A percentile compares a stretch with the other conserved stretches of the same genome.
Conservation (phyloP, 2,113 vertebrate genomes). For the Varanus salvator region DNA sequence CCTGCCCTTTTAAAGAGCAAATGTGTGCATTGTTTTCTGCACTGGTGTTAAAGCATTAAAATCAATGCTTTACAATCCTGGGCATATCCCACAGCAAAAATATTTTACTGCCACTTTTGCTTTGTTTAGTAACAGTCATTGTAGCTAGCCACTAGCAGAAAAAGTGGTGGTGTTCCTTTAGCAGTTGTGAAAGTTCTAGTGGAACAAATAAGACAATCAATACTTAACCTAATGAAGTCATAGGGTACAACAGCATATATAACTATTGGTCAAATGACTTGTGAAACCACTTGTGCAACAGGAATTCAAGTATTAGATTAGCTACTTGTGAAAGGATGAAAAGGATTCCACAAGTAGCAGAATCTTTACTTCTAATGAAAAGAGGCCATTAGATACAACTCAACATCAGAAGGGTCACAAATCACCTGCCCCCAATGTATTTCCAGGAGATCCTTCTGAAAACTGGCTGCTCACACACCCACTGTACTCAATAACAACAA, state of each 20-base stretch:
- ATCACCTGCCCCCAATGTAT: slow-evolving; percentile 38
- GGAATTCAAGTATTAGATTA: not conserved
- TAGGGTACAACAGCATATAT: not conserved
- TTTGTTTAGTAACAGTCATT: slow-evolving; percentile 75
- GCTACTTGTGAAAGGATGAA: not conserved
- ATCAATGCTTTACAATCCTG: slow-evolving; percentile 64
- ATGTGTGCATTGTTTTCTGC: slow-evolving; percentile 31
- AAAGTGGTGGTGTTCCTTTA: not conserved
- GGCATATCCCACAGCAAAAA: slow-evolving; percentile 69
- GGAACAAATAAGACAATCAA: not conserved
- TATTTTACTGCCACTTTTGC: slow-evolving; percentile 70
- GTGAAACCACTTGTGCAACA: not conserved
- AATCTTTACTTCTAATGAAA: not conserved
- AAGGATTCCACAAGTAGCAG: not conserved
- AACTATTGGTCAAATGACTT: not conserved
- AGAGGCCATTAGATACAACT: not conserved
- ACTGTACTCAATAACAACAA: slow-evolving; percentile 58
- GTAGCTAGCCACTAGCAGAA: not conserved
- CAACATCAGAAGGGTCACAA: not conserved
- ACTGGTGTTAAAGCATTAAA: slow-evolving; percentile 60
- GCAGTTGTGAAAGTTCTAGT: not conserved
- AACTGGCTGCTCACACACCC: slow-evolving; percentile 69
- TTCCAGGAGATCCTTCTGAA: slow-evolving; percentile 73
- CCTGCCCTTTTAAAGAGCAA: not conserved
- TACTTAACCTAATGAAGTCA: not conserved